Percentiles rank a stretch among this genome's conserved stretches.
phyloP scores from a whole-genome alignment of 2,888 invertebrate genomes.

The Piscicola geometra region DNA sequence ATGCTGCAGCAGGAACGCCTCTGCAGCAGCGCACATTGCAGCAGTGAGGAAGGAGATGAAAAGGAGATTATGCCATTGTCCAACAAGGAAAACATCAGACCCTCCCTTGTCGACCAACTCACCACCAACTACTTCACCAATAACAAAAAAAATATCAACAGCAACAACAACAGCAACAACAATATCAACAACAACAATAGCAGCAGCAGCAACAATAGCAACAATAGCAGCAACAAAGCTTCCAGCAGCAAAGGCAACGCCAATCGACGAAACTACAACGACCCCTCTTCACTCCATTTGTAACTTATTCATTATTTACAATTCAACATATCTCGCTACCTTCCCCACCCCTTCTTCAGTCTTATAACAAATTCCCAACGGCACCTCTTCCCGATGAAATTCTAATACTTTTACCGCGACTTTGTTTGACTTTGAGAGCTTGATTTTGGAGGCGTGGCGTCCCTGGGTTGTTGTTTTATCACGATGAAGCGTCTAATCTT shows the following conservation, averaged over 20 bases:
- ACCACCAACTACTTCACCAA: not conserved
- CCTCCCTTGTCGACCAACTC: not conserved
- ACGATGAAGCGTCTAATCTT: no score
- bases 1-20: constrained; percentile 42
- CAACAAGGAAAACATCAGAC: not conserved
- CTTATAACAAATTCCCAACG: no score
- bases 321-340: not conserved
- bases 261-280: not conserved
- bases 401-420: no score
- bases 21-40: not conserved
- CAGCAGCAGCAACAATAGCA: not conserved
- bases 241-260: no score
- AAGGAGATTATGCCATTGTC: no score
- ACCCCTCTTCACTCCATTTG: not conserved
- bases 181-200: not conserved
- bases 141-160: not conserved
- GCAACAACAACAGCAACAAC: not conserved
- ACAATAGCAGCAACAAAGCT: not conserved
- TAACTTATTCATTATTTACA: not conserved
- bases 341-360: constrained; percentile 16
- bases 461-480: no score
- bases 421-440: no score
- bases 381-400: no score
- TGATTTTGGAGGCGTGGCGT: no score
- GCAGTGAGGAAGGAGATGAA: not conserved